Base-by-base conservation (phyloP, 2,888 invertebrate genomes). In the Chymomyza amoena region DNA sequence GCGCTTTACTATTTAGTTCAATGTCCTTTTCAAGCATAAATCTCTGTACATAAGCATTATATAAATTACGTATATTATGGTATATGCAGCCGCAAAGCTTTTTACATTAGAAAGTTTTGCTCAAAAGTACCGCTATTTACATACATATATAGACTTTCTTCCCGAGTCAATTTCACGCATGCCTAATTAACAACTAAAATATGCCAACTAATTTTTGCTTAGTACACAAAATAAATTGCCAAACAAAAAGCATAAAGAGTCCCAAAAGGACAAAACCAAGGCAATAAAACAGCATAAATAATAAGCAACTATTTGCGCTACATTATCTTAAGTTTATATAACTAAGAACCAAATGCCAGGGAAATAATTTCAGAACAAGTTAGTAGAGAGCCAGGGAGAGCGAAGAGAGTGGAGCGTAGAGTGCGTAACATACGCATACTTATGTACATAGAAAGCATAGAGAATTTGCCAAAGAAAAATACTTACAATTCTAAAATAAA, bases 271-370 rank as follows among this genome's bases (percentile, higher is more conserved):
- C 36, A 25, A 61, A 32, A 28, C 15, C 18, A 59, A 52, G 74
- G 73, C 76, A 83, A 80, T 87, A 85, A 75, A 77, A 70, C 84
- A 70, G 88, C 81, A 87, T 87, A 84, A 84, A 84, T 87, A 84
- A 88, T 88, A 84, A 84, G 84, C 84, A 88, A 84, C 83, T 84
- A 84, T 84, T 84, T 84, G 88, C 88, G 87, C 87, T 88, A 88
- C 85, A 84, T 84, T 84, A 84, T 84, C 77, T 79, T 57, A 82
- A 88, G 78, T 88, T 84, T 85, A 87, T 88, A 77, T 84, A 80
- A 81, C 71, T 71, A 69, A 68, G 69, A 74, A 69, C 59, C 70
- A 15, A 64, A 54, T 64, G 57, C 73, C 66, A 69, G 79, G 76
- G 80, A 80, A 32, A 87, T 84, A 81, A 87, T 84, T 84, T 84